These are phyloP conservation scores for Takifugu flavidus DNA, from an alignment of 2,113 vertebrate species.

Conservation along the genomic window DNA sequence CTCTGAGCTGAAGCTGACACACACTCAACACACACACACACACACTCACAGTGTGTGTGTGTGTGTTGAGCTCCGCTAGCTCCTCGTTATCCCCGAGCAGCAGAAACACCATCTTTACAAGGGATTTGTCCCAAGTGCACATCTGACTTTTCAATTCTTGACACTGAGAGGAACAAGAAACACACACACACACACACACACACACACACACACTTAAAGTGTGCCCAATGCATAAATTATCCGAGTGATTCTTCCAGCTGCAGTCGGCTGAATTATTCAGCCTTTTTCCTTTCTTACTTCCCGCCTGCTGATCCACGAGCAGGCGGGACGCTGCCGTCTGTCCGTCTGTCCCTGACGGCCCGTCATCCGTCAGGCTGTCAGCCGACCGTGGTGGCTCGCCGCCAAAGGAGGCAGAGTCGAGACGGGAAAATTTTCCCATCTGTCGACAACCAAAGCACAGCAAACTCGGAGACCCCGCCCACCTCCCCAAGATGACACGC, in stretches of 20 bases:
- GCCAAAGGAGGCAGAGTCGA: background rate
- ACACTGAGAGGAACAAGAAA: background rate
- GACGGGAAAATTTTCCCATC: constrained; percentile 16
- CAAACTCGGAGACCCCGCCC: background rate
- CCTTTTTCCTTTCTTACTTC: constrained; percentile 18
- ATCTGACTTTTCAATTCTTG: constrained; percentile 60
- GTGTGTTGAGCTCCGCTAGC: constrained; percentile 16
- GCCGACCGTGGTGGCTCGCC: constrained; percentile 3
- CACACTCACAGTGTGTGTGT: background rate
- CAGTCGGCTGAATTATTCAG: constrained; percentile 66
- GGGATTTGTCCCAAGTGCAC: constrained; percentile 57
- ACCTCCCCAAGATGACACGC: background rate
- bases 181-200: background rate
- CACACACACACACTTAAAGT: constrained; percentile 44
- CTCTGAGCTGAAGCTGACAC: background rate
- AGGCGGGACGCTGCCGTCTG: constrained; percentile 53
- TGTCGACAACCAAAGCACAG: background rate
- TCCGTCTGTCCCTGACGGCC: constrained; percentile 13
- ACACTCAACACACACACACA: background rate
- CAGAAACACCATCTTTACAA: constrained; percentile 41
- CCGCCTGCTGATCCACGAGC: constrained; percentile 30
- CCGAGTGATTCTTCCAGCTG: constrained; percentile 58
- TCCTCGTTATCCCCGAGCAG: constrained; percentile 51
- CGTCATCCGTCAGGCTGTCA: constrained; percentile 21
- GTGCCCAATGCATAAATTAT: constrained; percentile 65